These are phyloP conservation scores for Pardosa pseudoannulata DNA, from an alignment of 2,888 invertebrate species.

Conservation along the genomic window DNA sequence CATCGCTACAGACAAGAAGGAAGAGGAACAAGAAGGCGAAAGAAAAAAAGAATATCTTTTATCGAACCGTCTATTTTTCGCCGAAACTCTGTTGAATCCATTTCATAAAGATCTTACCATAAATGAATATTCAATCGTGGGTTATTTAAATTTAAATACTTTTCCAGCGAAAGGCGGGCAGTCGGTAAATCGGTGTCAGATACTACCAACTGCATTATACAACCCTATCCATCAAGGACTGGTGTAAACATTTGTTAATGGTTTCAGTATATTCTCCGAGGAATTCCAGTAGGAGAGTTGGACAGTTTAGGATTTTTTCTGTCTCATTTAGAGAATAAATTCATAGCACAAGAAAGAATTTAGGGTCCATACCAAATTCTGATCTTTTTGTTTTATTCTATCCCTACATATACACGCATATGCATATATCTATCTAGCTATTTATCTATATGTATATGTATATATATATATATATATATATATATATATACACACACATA, in stretches of 20 bases:
- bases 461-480: constrained; percentile 2
- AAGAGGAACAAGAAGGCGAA: not conserved
- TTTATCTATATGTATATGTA: not conserved
- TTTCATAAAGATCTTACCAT: not conserved
- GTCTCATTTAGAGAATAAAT: too few relatives aligned
- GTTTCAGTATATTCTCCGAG: not conserved
- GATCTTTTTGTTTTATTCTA: too few relatives aligned
- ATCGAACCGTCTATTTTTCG: not conserved
- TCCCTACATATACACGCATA: not conserved
- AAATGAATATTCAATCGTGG: not conserved
- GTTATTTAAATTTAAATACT: not conserved
- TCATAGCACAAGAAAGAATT: too few relatives aligned
- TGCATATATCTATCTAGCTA: not conserved
- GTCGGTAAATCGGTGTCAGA: not conserved
- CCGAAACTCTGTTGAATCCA: not conserved
- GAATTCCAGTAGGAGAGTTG: not conserved
- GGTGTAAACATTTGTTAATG: not conserved
- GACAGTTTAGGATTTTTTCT: too few relatives aligned
- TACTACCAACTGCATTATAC: not conserved
- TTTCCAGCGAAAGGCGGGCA: too few relatives aligned
- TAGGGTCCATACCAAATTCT: too few relatives aligned
- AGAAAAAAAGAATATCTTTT: not conserved
- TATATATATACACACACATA: not conserved
- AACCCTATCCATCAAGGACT: not conserved
- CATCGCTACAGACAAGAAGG: not conserved